Conservation (phyloP, 2,888 invertebrate genomes). For the Noctua janthe region DNA sequence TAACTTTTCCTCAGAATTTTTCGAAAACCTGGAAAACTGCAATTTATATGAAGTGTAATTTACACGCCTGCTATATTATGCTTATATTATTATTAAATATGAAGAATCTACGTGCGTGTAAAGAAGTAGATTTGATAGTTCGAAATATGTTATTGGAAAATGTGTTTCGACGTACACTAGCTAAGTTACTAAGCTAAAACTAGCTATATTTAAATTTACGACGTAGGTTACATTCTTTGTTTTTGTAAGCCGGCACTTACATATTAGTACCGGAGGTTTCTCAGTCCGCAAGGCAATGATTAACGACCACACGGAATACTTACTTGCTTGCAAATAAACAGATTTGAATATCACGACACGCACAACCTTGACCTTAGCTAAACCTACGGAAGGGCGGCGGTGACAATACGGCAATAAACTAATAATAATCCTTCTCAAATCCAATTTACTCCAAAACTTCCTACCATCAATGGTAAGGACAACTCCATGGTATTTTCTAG, state of each 20-base stretch:
- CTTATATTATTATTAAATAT: background rate
- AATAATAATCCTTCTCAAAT: constrained; percentile 57
- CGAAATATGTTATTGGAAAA: constrained; percentile 1
- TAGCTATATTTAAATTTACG: constrained; percentile 18
- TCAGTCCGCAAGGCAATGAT: constrained; percentile 37
- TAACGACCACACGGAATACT: constrained; percentile 42
- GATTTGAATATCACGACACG: constrained; percentile 47
- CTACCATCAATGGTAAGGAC: constrained; percentile 30
- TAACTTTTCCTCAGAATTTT: background rate
- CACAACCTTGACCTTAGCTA: constrained; percentile 56
- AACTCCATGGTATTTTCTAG: constrained; percentile 32
- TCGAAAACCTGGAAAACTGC: background rate
- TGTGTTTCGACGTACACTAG: background rate
- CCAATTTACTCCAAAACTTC: constrained; percentile 53
- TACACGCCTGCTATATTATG: background rate
- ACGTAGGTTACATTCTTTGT: constrained; percentile 23
- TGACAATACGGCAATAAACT: constrained; percentile 38
- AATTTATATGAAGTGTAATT: background rate
- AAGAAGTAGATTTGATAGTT: background rate
- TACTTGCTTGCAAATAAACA: constrained; percentile 40
- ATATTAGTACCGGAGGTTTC: constrained; percentile 37
- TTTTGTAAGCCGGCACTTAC: constrained; percentile 23
- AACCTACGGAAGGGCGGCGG: constrained; percentile 46
- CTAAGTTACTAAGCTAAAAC: background rate
- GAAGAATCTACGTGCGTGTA: background rate